Evolutionary conservation across 2,888 invertebrate genomes (phyloP).

Genomic region (Synergus itoensis): DNA sequence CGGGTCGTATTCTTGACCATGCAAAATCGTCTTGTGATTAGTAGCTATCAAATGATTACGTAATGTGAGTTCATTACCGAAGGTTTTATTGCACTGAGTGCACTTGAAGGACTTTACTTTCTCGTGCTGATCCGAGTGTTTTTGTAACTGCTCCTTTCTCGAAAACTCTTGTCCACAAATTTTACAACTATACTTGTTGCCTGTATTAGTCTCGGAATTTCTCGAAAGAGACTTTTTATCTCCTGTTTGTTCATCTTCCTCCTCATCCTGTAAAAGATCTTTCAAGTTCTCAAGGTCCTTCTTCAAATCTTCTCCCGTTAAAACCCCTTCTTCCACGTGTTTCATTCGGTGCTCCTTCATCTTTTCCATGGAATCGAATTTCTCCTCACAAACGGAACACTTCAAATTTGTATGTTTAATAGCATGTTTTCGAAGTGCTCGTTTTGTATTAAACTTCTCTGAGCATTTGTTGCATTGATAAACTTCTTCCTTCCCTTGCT

Average conservation of each 20-base stretch:
- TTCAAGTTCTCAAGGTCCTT: conserved; percentile 54
- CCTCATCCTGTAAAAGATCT: conserved; percentile 22
- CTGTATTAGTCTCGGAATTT: conserved; percentile 65
- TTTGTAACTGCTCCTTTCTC: conserved; percentile 66
- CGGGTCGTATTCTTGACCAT: conserved; percentile 74
- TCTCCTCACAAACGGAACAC: conserved; percentile 69
- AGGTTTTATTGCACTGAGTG: conserved; percentile 72
- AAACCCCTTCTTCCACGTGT: conserved; percentile 71
- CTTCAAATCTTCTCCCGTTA: conserved; percentile 69
- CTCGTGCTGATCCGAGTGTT: conserved; percentile 68
- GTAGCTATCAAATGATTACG: conserved; percentile 76
- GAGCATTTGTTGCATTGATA: conserved; percentile 63
- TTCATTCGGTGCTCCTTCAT: conserved; percentile 67
- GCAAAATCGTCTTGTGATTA: conserved; percentile 71
- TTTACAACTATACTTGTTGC: conserved; percentile 65
- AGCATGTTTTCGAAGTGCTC: conserved; percentile 63
- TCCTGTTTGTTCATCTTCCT: conserved; percentile 33
- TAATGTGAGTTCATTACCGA: conserved; percentile 72
- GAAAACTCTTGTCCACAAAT: conserved; percentile 67
- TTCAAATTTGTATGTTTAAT: conserved; percentile 60
- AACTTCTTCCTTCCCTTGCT: conserved; percentile 36
- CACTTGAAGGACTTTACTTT: conserved; percentile 68
- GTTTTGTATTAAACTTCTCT: conserved; percentile 62
- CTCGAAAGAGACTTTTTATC: conserved; percentile 62
- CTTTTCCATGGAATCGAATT: conserved; percentile 67